phyloP scores from a whole-genome alignment of 2,113 vertebrate species.

The Etia nguti region DNA sequence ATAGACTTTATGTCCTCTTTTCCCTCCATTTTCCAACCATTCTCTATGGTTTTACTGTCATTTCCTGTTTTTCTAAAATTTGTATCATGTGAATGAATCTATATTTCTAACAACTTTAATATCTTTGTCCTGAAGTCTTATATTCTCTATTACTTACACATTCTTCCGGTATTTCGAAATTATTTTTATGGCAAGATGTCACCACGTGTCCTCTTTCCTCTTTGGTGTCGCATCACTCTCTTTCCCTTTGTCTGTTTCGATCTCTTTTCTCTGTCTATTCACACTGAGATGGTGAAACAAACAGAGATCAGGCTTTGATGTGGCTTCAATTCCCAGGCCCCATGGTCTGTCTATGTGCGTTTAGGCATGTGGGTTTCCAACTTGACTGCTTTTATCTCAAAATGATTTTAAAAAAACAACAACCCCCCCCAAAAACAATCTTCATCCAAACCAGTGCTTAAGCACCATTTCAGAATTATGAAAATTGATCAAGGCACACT shows the following conservation, averaged over 20 bases:
- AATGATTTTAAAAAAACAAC: not conserved
- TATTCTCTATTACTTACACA: not conserved
- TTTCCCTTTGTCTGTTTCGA: not conserved
- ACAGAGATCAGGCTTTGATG: constrained; percentile 36
- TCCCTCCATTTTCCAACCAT: not conserved
- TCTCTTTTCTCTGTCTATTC: not conserved
- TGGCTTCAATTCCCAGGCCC: constrained; percentile 33
- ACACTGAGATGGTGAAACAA: constrained; percentile 19
- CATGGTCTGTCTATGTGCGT: not conserved
- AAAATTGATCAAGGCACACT: not conserved
- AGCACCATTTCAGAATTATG: not conserved
- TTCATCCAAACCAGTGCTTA: not conserved
- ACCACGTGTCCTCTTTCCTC: not conserved
- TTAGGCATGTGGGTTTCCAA: constrained; percentile 7
- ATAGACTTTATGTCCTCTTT: not conserved
- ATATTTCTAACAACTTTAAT: not conserved
- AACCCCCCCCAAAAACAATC: not conserved
- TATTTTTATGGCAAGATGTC: constrained; percentile 8
- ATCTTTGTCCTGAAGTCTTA: not conserved
- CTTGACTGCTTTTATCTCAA: not conserved
- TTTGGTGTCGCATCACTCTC: not conserved
- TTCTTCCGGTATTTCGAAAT: not conserved
- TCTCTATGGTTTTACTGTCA: not conserved
- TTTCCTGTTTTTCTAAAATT: not conserved
- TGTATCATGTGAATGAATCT: not conserved